Percentiles rank a stretch among this genome's conserved stretches.
Conservation (phyloP, 30 jellyfish, hydroid and myxozoan genomes). For the Sanderia malayensis region DNA sequence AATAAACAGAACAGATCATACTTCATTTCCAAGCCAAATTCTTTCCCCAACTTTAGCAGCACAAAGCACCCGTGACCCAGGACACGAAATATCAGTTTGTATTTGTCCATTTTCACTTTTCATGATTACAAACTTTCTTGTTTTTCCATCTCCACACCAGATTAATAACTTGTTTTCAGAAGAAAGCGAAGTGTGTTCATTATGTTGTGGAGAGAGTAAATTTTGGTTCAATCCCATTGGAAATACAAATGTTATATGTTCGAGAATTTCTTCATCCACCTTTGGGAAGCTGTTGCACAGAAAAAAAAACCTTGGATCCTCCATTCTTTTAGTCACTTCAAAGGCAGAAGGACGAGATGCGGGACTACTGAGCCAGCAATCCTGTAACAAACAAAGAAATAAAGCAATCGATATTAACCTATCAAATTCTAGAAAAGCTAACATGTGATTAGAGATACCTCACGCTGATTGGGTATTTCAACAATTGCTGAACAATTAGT, state of each 20-base stretch:
- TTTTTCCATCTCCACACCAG: slow-evolving; percentile 66
- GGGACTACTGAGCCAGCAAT: slow-evolving; percentile 91
- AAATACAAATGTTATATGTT: slow-evolving; percentile 61
- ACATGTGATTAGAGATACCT: too few species aligned
- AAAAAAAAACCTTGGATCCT: slow-evolving; percentile 32
- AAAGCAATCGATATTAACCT: too few species aligned
- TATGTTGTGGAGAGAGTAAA: neutral
- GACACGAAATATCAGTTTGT: slow-evolving; percentile 39
- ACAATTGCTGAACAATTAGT: too few species aligned
- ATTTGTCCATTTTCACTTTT: slow-evolving; percentile 54
- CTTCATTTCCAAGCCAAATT: slow-evolving; percentile 98
- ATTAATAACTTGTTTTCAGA: slow-evolving; percentile 39
- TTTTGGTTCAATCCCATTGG: too few species aligned
- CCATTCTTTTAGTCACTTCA: slow-evolving; percentile 52
- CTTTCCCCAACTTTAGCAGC: slow-evolving; percentile 68
- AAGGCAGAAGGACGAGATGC: slow-evolving; percentile 76
- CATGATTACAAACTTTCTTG: slow-evolving; percentile 53
- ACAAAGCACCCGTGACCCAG: slow-evolving; percentile 91
- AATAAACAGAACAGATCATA: too few species aligned
- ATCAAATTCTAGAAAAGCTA: too few species aligned
- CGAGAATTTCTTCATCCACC: slow-evolving; percentile 30
- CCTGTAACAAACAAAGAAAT: slow-evolving; percentile 41
- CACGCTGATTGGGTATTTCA: too few species aligned
- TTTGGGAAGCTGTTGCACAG: slow-evolving; percentile 54
- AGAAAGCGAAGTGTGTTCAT: neutral